A percentile compares a stretch with the other conserved stretches of the same genome.
Evolutionary conservation across 2,888 invertebrate species (phyloP).

Genomic region (Horisme vitalbata): DNA sequence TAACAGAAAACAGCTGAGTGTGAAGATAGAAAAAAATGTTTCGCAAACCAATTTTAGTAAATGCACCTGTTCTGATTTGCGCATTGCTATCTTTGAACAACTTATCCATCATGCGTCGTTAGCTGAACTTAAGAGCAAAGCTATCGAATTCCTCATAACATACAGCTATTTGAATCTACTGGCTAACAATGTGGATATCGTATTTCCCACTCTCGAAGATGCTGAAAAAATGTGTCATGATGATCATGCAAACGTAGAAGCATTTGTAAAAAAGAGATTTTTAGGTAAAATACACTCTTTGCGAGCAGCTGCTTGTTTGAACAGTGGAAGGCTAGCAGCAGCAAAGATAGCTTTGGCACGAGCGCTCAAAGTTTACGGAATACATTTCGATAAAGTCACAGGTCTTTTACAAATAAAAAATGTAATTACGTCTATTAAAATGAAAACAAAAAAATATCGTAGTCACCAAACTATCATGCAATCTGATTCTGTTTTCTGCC

Average conservation of each 20-base stretch:
- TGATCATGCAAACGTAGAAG: constrained; percentile 33
- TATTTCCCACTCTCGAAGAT: constrained; percentile 55
- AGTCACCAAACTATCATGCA: constrained; percentile 45
- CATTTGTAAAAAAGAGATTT: constrained; percentile 52
- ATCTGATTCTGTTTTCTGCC: constrained; percentile 64
- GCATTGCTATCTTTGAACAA: constrained; percentile 64
- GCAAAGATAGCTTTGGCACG: constrained; percentile 59
- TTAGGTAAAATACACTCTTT: constrained; percentile 64
- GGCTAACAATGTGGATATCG: constrained; percentile 50
- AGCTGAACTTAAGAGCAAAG: constrained; percentile 65
- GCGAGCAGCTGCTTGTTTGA: constrained; percentile 56
- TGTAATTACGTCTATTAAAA: constrained; percentile 42
- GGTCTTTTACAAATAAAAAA: constrained; percentile 50
- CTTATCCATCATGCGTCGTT: constrained; percentile 65
- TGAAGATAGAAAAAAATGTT: constrained; percentile 61
- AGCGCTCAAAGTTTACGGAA: constrained; percentile 56
- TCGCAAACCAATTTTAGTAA: constrained; percentile 60
- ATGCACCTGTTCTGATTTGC: constrained; percentile 68
- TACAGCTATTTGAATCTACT: constrained; percentile 58
- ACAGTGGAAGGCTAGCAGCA: constrained; percentile 46
- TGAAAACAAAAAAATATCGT: constrained; percentile 51
- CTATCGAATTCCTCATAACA: constrained; percentile 59
- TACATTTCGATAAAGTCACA: constrained; percentile 56
- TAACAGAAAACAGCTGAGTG: constrained; percentile 41
- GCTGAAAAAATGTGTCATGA: constrained; percentile 55